Evolutionary conservation across 1,140 invertebrate genomes (phyloP).

Genomic region (Heliconius melpomene): DNA sequence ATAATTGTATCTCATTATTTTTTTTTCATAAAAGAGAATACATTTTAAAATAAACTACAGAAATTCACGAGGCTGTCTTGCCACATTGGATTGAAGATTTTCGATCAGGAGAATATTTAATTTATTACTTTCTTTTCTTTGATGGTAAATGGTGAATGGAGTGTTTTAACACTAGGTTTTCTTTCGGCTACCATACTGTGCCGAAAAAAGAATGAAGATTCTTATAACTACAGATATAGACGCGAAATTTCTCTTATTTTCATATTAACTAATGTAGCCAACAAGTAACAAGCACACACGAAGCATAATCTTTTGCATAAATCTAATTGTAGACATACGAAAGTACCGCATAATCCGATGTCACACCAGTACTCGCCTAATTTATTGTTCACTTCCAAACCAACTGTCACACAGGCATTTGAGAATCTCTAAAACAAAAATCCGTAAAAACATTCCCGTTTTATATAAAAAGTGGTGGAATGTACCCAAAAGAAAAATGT

Average conservation of each 20-base stretch:
- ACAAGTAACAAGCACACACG: background rate
- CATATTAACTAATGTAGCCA: background rate
- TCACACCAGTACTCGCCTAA: constrained; percentile 26
- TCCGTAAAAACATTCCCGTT: constrained; percentile 27
- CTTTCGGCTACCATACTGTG: too few relatives aligned
- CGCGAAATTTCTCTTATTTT: background rate
- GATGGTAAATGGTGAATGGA: too few relatives aligned
- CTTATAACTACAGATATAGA: background rate
- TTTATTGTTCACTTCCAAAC: constrained; percentile 29
- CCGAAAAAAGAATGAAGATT: too few relatives aligned
- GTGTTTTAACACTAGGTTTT: too few relatives aligned
- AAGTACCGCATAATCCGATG: constrained; percentile 21
- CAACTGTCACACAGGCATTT: constrained; percentile 30
- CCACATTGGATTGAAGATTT: too few relatives aligned
- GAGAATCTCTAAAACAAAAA: constrained; percentile 20
- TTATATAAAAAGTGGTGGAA: constrained; percentile 29
- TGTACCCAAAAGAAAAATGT: constrained; percentile 38
- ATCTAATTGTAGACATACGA: constrained; percentile 26
- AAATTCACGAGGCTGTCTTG: too few relatives aligned
- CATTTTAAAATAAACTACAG: too few relatives aligned
- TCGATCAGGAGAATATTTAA: too few relatives aligned
- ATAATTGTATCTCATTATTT: too few relatives aligned
- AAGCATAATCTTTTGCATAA: constrained; percentile 10
- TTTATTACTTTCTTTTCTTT: too few relatives aligned
- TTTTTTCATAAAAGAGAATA: too few relatives aligned